Conservation (phyloP, 2,888 invertebrate genomes). For the Pantelozetes paolii region DNA sequence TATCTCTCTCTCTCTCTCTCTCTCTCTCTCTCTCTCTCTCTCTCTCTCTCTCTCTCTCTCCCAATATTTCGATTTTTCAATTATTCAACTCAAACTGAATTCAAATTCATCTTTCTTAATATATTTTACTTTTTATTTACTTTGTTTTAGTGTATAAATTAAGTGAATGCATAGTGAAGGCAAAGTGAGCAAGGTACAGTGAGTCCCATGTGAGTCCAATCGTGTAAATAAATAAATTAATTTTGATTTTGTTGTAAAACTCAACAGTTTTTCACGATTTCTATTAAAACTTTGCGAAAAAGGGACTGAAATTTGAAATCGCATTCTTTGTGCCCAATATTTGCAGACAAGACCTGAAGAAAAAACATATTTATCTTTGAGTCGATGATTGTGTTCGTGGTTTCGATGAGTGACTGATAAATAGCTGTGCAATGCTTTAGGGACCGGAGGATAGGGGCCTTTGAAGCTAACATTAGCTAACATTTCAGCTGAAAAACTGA, state of each 20-base stretch:
- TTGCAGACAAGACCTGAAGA: neutral
- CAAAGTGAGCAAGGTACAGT: too few species aligned
- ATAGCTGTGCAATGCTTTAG: too few species aligned
- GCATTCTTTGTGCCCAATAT: neutral
- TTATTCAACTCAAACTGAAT: too few species aligned
- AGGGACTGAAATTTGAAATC: neutral
- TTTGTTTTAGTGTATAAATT: neutral
- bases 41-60: neutral
- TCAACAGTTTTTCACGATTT: neutral
- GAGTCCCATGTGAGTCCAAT: neutral
- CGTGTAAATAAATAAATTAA: slow-evolving; percentile 21
- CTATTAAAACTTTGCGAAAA: slow-evolving; percentile 20
- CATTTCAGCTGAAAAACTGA: neutral
- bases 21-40: neutral
- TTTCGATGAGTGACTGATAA: slow-evolving; percentile 9
- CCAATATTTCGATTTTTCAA: too few species aligned
- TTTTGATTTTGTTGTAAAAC: neutral
- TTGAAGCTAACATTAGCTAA: neutral
- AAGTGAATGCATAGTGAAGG: too few species aligned
- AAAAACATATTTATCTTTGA: slow-evolving; percentile 12
- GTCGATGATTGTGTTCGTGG: slow-evolving; percentile 14
- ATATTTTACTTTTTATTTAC: neutral
- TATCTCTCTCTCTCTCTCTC: neutral
- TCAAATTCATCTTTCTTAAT: neutral
- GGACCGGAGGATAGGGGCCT: neutral